Conservation (phyloP, 2,797 vertebrate species). For the Antrozous pallidus region DNA sequence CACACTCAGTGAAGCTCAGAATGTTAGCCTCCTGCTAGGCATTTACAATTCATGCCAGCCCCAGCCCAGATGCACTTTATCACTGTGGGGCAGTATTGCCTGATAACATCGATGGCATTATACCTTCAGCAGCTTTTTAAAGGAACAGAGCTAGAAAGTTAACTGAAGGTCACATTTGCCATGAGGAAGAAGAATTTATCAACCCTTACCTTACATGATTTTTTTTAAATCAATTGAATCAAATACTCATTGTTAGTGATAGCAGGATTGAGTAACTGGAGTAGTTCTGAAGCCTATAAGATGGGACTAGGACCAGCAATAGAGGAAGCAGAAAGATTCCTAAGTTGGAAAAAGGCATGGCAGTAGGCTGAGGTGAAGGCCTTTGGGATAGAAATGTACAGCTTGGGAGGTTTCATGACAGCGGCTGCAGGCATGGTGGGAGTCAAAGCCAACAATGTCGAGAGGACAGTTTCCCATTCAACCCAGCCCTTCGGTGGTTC, state of each 20-base stretch:
- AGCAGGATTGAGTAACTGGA: neutral
- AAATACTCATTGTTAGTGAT: neutral
- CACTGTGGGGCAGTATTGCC: neutral
- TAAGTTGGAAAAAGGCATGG: neutral
- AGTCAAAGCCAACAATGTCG: neutral
- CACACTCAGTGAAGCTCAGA: neutral
- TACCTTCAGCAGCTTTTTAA: neutral
- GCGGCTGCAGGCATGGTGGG: neutral
- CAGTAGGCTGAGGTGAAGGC: neutral
- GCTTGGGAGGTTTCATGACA: neutral
- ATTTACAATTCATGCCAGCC: neutral
- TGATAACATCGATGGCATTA: neutral
- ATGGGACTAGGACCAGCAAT: neutral
- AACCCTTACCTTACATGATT: slow-evolving; percentile 5
- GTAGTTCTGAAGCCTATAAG: neutral
- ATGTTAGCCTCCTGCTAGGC: neutral
- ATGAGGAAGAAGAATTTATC: slow-evolving; percentile 9
- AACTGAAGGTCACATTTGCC: neutral
- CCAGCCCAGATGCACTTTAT: neutral
- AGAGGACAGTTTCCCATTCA: neutral
- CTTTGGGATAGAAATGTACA: neutral
- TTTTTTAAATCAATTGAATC: neutral
- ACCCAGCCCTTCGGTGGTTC: neutral
- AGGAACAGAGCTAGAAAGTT: slow-evolving; percentile 2
- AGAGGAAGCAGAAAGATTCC: neutral